Evolutionary conservation across 2,888 invertebrate genomes (phyloP), one percentile per base, ranked within the genome.

Genomic region (Dasysyrphus tricinctus): DNA sequence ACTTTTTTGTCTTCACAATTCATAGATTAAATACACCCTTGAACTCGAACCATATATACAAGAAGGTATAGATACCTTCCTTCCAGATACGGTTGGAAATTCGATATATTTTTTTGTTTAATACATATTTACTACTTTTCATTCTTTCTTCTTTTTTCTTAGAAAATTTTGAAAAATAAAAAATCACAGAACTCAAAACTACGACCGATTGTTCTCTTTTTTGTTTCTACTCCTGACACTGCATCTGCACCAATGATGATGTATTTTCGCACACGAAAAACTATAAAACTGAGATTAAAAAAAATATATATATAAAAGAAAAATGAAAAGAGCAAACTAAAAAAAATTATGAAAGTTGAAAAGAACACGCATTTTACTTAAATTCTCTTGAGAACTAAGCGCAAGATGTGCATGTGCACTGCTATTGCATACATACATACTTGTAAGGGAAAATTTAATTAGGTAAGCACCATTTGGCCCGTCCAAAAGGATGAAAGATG

Each of bases 391-490:
- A 34, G 34, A 73, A 37, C 63, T 24, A 39, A n/a, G 51, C 24
- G 8, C 51, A 69, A 49, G 24, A 51, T 67, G 49, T 37, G 49
- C 54, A 6, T 56, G 42, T n/a, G n/a, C n/a, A n/a, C 4, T 51
- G 73, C 51, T 65, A 32, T 65, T 65, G 47, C 65, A 75, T 63
- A 51, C 16, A 51, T 59, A 12, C 32, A 65, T 39, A 42, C n/a
- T n/a, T n/a, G n/a, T 14, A 49, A n/a, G 42, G 14, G 7, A 63
- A 56, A 74, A 74, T 63, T 75, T 75, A 75, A 75, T 65, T 75
- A n/a, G n/a, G n/a, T n/a, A 75, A 75, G 54, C 63, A 75, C 42
- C 54, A 75, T 75, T 61, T 65, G 63, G 69, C 24, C 42, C 74
- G 63, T 75, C 63, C 42, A 32, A 47, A 54, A 5, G 42, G 44